Conservation (phyloP, 2,113 vertebrate genomes). For the Brachypodius melanocephalos region DNA sequence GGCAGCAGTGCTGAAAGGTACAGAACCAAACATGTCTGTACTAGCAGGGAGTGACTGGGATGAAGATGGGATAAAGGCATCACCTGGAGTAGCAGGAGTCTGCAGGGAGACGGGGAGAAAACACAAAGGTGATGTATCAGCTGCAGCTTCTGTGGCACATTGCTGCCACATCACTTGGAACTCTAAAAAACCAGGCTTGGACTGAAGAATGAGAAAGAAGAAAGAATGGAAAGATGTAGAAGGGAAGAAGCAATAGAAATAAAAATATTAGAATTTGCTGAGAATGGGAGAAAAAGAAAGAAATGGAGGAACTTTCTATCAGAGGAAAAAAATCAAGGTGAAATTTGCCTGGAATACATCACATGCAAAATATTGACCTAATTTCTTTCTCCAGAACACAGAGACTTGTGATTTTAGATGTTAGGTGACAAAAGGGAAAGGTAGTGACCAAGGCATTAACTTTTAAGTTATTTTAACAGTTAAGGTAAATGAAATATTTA, state of each 20-base stretch:
- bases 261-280: neutral
- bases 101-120: constrained; percentile 62
- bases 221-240: neutral
- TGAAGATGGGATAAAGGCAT: constrained; percentile 90
- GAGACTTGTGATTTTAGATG: neutral
- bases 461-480: neutral
- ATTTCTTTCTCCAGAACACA: neutral
- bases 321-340: neutral
- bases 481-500: neutral
- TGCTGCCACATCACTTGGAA: neutral
- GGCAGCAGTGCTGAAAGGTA: constrained; percentile 90
- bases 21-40: constrained; percentile 87
- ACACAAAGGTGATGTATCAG: neutral
- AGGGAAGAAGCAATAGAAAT: neutral
- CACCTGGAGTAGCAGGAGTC: constrained; percentile 97
- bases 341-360: neutral
- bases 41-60: constrained; percentile 86
- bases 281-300: neutral
- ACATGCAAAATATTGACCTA: neutral
- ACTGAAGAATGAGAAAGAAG: neutral
- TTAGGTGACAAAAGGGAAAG: neutral
- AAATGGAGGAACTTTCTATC: neutral
- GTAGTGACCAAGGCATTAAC: neutral
- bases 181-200: neutral
- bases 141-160: neutral